Base-by-base conservation (phyloP, 2,888 invertebrate species). In the Dasysyrphus albostriatus region DNA sequence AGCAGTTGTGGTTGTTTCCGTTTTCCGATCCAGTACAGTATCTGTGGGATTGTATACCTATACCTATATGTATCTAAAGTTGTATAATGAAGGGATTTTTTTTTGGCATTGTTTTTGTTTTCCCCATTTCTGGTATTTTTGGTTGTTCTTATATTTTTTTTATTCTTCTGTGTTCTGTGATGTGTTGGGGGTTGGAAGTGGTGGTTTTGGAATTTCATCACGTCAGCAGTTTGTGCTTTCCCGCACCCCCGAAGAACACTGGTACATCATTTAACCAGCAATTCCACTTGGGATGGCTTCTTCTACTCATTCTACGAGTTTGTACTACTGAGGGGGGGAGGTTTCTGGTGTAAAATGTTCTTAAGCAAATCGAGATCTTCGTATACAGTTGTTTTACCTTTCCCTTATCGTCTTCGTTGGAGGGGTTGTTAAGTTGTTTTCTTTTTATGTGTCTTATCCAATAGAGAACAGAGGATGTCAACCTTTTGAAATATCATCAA, bases 151-250 rank as follows among this genome's bases (percentile, higher is more conserved):
- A 10, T 63, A 51, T 42, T 69, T 67, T 69, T 69, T 32, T 16
- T 42, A 72, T 83, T 49, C 61, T 63, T 74, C 56, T 79, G 65
- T 59, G 65, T 63, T 74, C 24, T 49, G 8, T 24, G 54, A 69
- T 37, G 54, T 65, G 42, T 47, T 74, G 47, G 70, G 81, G 76
- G 79, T 81, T 58, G 83, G 83, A 73, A 79, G 82, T 79, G 84
- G 67, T 85, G 69, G 83, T 80, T 76, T 69, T 61, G 73, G 73
- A 76, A 83, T 88, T 89, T 89, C 88, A 88, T 88, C 89, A 89
- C 89, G 88, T 89, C 89, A 89, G 89, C 89, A 88, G 88, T 89
- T 89, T 89, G 75, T 82, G 81, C 88, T 74, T 70, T 87, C 88
- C 88, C 89, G 4, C 29, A 88, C 82, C 85, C 88, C 88, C 10